Base-by-base conservation (phyloP, 2,113 vertebrate species). In the Nerophis lumbriciformis region DNA sequence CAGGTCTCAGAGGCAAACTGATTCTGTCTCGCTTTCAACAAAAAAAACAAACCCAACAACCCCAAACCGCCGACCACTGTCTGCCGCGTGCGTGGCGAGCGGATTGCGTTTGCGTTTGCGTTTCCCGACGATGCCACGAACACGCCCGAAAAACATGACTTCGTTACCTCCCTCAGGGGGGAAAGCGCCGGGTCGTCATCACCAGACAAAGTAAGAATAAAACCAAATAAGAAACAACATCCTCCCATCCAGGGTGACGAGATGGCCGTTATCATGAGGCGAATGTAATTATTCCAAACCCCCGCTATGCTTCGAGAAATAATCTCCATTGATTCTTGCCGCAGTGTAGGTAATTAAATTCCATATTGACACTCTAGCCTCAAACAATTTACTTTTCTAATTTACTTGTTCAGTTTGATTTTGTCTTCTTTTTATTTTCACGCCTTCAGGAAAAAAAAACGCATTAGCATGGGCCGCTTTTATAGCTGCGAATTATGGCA, bases 401-500 rank as follows among this genome's bases (percentile, higher is more conserved):
- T 75, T 62, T 69, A 60, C 53, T 59, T 59, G 37, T 63, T 61
- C 71, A 44, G 78, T 76, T 63, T 28, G 36, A 68, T 69, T 68
- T 21, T 49, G 42, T 36, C 15, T 8, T 63, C 19, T 68, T 19
- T 3, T 50, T 63, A 12, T 47, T 35, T 37, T 44, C 56, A 63
- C 39, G 54, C 38, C 63, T 21, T 61, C 19, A 28, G 28, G 5
- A 11, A 51, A 55, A 70, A 66, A 51, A 16, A 28, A 28, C 28
- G 13, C 45, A 5, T 63, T 68, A 71, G 51, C 9, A 61, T 61
- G 47, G 48, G 76, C 15, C 56, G 19, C 8, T 48, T 61, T 70
- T 6, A 49, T 14, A 1, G n/a, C 42, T 48, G 56, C 63, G 16
- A 61, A 49, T 59, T 37, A 60, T 54, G 5, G 3, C 53, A 15